phyloP scores from a whole-genome alignment of 2,888 invertebrate genomes.

The Camponotus fellah region DNA sequence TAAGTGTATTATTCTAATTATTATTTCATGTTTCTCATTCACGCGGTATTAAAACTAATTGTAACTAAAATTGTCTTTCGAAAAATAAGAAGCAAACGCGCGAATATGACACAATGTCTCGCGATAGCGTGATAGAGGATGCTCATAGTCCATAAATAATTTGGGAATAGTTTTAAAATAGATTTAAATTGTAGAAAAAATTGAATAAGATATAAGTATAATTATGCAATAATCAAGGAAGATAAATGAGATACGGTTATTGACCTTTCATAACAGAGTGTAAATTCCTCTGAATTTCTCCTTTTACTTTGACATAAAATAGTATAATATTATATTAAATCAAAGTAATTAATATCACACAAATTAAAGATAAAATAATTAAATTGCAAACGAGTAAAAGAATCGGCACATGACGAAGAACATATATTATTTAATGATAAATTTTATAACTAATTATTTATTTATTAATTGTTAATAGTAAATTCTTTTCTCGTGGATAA shows the following conservation, averaged over 20 bases:
- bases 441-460: not conserved
- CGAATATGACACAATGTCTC: not conserved
- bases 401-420: not conserved
- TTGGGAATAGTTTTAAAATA: not conserved
- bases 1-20: not conserved
- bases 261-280: slow-evolving; percentile 16
- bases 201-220: not conserved
- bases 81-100: slow-evolving; percentile 18
- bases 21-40: slow-evolving; percentile 25
- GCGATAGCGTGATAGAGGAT: not conserved
- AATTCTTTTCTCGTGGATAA: not conserved
- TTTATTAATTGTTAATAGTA: not conserved
- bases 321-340: not conserved
- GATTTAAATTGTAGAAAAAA: not conserved
- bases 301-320: not conserved
- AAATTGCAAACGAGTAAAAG: slow-evolving; percentile 6
- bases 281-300: not conserved
- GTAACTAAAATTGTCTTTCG: not conserved
- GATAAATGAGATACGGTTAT: not conserved
- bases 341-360: not conserved
- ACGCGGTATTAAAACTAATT: slow-evolving; percentile 17
- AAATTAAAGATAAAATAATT: not conserved
- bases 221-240: slow-evolving; percentile 10
- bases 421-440: not conserved
- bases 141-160: slow-evolving; percentile 3